Conservation (phyloP, 2,888 invertebrate genomes). For the Epistrophella euchroma region DNA sequence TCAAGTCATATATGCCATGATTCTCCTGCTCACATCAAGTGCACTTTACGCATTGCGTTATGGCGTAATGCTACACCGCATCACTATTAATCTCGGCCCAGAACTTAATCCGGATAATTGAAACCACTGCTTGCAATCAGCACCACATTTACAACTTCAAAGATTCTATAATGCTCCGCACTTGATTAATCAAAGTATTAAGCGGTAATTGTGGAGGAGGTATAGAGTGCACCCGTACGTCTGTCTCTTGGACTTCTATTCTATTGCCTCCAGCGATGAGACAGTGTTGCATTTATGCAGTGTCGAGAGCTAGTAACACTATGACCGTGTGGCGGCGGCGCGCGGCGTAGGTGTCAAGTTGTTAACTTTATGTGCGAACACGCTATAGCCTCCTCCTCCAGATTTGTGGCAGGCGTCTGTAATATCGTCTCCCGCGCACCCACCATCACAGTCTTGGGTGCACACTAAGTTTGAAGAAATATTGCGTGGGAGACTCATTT, state of each 20-base stretch:
- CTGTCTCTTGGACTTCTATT: conserved; percentile 16
- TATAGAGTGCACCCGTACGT: conserved; percentile 8
- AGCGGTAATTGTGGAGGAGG: conserved; percentile 22
- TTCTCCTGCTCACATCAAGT: not conserved
- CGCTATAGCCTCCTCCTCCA: conserved; percentile 37
- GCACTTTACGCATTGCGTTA: not conserved
- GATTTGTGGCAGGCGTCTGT: conserved; percentile 18
- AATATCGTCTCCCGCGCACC: conserved; percentile 9
- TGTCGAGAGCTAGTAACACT: conserved; percentile 34
- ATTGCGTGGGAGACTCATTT: conserved; percentile 72
- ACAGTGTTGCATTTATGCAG: conserved; percentile 55
- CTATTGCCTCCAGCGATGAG: not conserved
- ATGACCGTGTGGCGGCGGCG: conserved; percentile 22
- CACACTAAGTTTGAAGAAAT: conserved; percentile 24
- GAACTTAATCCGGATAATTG: conserved; percentile 70
- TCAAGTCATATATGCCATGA: conserved; percentile 17
- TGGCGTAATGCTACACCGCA: conserved; percentile 26
- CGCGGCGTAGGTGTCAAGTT: conserved; percentile 66
- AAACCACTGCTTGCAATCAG: conserved; percentile 58
- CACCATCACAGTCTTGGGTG: conserved; percentile 19
- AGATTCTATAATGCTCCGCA: conserved; percentile 39
- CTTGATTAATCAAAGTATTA: conserved; percentile 63
- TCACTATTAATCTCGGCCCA: conserved; percentile 56
- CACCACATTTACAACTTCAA: conserved; percentile 7
- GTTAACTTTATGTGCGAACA: conserved; percentile 73